Conservation (phyloP, 2,797 vertebrate genomes). For the Sebastes flavidus region DNA sequence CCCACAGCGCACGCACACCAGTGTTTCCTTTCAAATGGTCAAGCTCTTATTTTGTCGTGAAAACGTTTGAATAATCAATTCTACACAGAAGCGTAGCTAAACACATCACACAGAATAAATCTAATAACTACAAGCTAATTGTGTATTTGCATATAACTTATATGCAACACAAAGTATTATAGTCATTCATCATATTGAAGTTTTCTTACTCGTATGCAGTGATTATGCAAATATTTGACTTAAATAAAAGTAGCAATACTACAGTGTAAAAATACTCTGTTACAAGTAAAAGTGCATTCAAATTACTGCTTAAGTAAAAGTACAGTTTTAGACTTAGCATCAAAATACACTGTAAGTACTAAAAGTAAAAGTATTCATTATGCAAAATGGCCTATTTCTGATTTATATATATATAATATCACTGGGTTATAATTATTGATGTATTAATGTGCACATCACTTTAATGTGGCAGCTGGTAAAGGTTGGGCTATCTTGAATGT, state of each 20-base stretch:
- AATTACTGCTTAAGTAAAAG: neutral
- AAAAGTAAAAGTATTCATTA: neutral
- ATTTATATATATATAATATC: no score
- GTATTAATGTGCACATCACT: neutral
- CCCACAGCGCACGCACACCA: neutral
- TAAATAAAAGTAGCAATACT: neutral
- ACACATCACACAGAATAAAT: neutral
- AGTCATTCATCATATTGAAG: neutral
- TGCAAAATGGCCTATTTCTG: neutral
- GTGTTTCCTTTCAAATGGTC: neutral
- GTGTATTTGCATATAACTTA: neutral
- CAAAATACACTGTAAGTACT: neutral
- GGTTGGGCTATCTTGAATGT: neutral
- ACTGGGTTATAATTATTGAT: neutral
- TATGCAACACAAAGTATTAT: neutral
- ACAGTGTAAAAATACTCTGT: neutral
- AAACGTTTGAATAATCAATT: neutral
- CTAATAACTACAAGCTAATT: neutral
- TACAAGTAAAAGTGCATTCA: neutral
- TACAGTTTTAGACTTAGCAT: neutral
- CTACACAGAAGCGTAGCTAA: neutral
- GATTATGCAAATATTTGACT: neutral
- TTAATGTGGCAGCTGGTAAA: neutral
- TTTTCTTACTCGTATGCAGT: neutral
- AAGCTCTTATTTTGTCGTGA: neutral